Evolutionary conservation across 2,888 invertebrate genomes (phyloP), one percentile per base, ranked within the genome.

Genomic region (Geotrupes spiniger): DNA sequence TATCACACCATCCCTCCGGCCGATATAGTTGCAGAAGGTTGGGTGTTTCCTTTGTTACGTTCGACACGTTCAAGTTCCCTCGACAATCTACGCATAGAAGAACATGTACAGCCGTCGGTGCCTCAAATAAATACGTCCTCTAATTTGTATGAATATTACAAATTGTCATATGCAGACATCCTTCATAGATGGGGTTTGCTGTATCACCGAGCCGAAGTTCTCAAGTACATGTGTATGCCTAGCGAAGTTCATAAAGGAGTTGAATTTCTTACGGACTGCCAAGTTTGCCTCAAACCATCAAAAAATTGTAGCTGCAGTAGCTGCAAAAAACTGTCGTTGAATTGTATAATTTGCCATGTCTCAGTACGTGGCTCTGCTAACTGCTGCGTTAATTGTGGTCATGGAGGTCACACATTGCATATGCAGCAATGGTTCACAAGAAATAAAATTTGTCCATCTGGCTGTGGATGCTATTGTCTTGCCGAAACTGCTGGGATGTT

Each of bases 401-500:
- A 97, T 73, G 95, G 94, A 1, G 96, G 95, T 0, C 96, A 97
- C 72, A 83, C 88, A 2, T 73, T 77, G 39, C 95, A 95, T 72
- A 81, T 96, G 76, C 77, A 83, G 61, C 79, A 84, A 43, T 96
- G 96, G 96, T 89, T 89, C 70, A 72, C 79, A 26, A 78, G 79
- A 43, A 85, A 89, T 68, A 82, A 81, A 45, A 77, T 84, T 4
- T 97, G 97, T 63, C 90, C 96, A 0, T 85, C 90, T 1, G 95
- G 94, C 17, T 97, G 97, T 74, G 94, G 95, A 16, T 97, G 97
- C 73, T 79, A 79, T 56, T 97, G 96, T 70, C 75, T 92, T 48
- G 78, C 82, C 53, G 88, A 89, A 65, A 87, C 81, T 49, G 76
- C 77, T 51, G 72, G 69, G 46, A 74, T 82, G 53, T 72, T 79